These are phyloP conservation scores for Euschistus heros DNA, from an alignment of 1,140 invertebrate species.

Conservation along the genomic window DNA sequence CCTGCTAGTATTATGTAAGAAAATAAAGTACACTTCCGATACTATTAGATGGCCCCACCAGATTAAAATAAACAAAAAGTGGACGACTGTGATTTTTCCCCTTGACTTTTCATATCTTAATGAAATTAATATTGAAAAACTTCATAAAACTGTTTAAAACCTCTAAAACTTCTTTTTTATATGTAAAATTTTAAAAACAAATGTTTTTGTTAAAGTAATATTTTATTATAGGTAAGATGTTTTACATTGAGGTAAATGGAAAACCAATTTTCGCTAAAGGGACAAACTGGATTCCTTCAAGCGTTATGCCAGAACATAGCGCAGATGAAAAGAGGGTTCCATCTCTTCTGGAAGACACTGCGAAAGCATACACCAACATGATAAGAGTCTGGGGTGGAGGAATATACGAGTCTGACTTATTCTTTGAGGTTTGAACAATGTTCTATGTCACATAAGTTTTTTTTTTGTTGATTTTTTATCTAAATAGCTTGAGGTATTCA, in stretches of 20 bases:
- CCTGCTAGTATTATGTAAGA: too few species aligned
- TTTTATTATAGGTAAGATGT: conserved; percentile 55
- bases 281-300: conserved; percentile 88
- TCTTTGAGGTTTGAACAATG: conserved; percentile 60
- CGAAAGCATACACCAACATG: conserved; percentile 83
- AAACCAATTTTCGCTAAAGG: conserved; percentile 91
- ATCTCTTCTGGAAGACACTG: conserved; percentile 57
- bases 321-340: conserved; percentile 39
- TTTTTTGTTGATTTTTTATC: too few species aligned
- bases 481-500: too few species aligned
- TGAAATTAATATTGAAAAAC: too few species aligned
- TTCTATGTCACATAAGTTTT: too few species aligned
- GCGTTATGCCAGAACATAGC: conserved; percentile 71
- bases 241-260: conserved; percentile 83
- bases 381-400: conserved; percentile 96
- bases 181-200: not conserved
- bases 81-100: too few species aligned
- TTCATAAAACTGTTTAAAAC: too few species aligned
- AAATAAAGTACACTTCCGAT: too few species aligned
- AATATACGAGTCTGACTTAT: conserved; percentile 82
- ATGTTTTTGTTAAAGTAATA: not conserved
- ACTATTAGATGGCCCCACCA: too few species aligned
- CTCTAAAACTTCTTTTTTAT: too few species aligned
- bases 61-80: too few species aligned
- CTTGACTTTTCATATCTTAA: too few species aligned